Evolutionary conservation across 2,888 invertebrate species (phyloP), one percentile per base, ranked within the genome.

Genomic region (Bruchidius siliquastri): DNA sequence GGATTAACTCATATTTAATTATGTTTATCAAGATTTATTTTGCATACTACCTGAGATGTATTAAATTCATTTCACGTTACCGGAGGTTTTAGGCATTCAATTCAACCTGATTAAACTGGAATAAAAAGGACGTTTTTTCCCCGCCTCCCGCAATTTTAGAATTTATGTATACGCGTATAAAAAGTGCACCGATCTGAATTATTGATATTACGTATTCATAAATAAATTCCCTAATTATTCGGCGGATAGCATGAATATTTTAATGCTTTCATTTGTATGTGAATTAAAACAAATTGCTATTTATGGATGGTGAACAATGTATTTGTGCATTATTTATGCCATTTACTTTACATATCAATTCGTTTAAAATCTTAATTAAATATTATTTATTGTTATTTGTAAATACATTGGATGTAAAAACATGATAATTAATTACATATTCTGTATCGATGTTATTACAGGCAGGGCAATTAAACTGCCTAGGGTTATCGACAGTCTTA

Each of bases 281-380:
- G 72, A 70, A 73, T 73, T 73, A 49, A 71, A 73, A 72, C 49
- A 71, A 74, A 74, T 69, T 70, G 68, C 67, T 74, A 72, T 74
- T 72, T 67, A 74, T 70, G 30, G 72, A 30, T 72, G 70, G 26
- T 67, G 67, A 70, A 72, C 70, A 74, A 72, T 70, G 70, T 74
- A 70, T 70, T 73, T 67, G 71, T 73, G 32, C 22, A 74, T 75
- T 73, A 78, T 76, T 77, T 73, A 76, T 77, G 73, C 73, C 74
- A 69, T 75, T 76, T 75, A 76, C 75, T 75, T 75, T 74, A 75
- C 76, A 74, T 75, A 77, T 70, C 75, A 74, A 75, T 76, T 75
- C 75, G 76, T 78, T 75, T 77, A 72, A 74, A 75, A 72, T 76
- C 73, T 73, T 76, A 76, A 77, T 78, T 74, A 77, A 77, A 76